Evolutionary conservation across 2,888 invertebrate species (phyloP), one percentile per base, ranked within the genome.

Genomic region (Pterobdella sp.): DNA sequence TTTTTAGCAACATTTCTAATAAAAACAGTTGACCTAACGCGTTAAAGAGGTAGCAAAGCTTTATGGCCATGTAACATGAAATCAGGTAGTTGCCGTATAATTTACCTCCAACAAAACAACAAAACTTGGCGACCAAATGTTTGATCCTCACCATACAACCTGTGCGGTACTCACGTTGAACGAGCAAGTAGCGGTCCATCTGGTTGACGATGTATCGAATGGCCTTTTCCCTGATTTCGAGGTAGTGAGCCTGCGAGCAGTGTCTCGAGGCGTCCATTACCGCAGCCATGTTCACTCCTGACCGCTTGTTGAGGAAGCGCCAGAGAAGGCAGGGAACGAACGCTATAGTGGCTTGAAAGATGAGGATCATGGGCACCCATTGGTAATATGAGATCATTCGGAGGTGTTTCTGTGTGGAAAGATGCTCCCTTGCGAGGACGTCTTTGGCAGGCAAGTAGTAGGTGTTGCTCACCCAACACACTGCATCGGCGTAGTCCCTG

Each of bases 1-100:
- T 82, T 68, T 85, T 85, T 31, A 86, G 81, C 76, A 86, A 86
- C 74, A 82, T 81, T 78, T 86, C 85, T 60, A 86, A 80, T 72
- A 85, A 80, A 77, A 85, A 84, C 72, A 86, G 81, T 78, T 86
- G 85, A 26, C 84, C 84, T 26, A 85, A 79, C 42, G 84, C 84
- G 78, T 85, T 85, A 72, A 81, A 78, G 76, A 85, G 80, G 76
- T 85, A 84, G 49, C 85, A 78, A 32, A 84, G 76, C 77, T 85
- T 85, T 76, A 83, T 81, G 77, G 85, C 81, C 78, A 85, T 80
- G 78, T 86, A 86, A 68, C 85, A 81, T 26, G 84, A 80, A 18
- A 84, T 83, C 42, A 86, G 82, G 77, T 85, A 86, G 77, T 85
- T 85, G 42, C 86, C 86, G 75, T 83, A 83, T 22, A 82, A 79